Conservation (phyloP, 2,888 invertebrate species). For the Tipula vernalis region DNA sequence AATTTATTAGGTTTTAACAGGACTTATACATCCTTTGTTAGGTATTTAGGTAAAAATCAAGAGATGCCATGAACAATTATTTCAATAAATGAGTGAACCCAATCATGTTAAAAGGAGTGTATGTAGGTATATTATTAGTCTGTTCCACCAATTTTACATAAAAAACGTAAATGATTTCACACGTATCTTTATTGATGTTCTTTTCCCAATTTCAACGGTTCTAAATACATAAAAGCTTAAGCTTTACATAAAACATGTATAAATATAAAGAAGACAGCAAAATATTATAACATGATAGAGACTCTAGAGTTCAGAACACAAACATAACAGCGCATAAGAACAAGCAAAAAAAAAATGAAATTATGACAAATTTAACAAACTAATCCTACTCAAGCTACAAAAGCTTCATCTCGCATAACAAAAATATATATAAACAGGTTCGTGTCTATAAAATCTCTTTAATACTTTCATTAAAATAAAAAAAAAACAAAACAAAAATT, state of each 20-base stretch:
- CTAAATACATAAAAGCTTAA: neutral
- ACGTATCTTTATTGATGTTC: neutral
- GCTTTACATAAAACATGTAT: neutral
- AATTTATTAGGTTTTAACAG: no score
- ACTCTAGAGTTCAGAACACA: neutral
- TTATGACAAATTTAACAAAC: neutral
- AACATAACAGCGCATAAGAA: neutral
- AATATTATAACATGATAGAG: neutral
- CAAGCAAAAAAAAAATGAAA: neutral
- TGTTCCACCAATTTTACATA: neutral
- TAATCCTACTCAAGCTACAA: neutral
- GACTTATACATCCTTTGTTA: no score
- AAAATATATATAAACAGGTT: neutral
- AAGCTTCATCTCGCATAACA: neutral
- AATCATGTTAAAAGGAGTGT: no score
- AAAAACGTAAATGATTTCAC: neutral
- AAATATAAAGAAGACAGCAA: neutral
- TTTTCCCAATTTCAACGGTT: neutral
- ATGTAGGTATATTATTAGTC: no score
- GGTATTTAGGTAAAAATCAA: no score
- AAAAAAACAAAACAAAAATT: neutral
- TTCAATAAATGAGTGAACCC: no score
- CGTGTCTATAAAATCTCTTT: neutral
- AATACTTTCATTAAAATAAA: constrained; percentile 4
- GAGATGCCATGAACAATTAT: no score